Base-by-base conservation (phyloP, 2,797 vertebrate species). In the Synaphobranchus kaupii region DNA sequence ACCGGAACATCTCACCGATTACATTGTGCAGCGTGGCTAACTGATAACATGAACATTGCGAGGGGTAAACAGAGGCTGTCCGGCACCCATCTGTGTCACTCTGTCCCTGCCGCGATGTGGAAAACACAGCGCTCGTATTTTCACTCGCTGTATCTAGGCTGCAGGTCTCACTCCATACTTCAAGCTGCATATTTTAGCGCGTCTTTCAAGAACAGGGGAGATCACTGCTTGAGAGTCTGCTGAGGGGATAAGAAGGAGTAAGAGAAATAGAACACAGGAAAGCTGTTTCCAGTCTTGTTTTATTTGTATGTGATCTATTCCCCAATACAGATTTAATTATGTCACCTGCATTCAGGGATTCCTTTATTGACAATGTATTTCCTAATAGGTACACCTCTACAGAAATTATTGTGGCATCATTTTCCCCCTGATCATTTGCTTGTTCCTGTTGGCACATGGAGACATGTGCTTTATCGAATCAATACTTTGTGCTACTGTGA, bases 151-250 rank as follows among this genome's bases (percentile, higher is more conserved):
- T n/a, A 47, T 80, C 39, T 48, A 80, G 44, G 76, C 76, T 47
- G 76, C 76, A 25, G 76, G 7, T 80, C 76, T 48, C 76, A 48
- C 76, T 47, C 76, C 76, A 22, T 48, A 48, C 44, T 80, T 80
- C 76, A 48, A 48, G 76, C 76, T 48, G 76, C 76, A 80, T 80
- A 80, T 47, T 80, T 80, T 80, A 80, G 76, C 76, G 20, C 76
- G 9, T n/a, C 76, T 48, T 80, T 80, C 76, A 48, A n/a, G 20
- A 80, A 13, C 31, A 31, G n/a, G 71, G 71, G 71, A 39, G 28
- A 34, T 76, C 71, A 48, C 17, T 80, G 76, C 44, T 48, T 80
- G 76, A 80, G 44, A 48, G 76, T n/a, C 39, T 25, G 17, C 76
- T 20, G 44, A 80, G 17, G 44, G 76, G 76, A 80, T 9, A 8